Conservation (phyloP, 2,797 vertebrate genomes). For the Borostomias antarcticus region DNA sequence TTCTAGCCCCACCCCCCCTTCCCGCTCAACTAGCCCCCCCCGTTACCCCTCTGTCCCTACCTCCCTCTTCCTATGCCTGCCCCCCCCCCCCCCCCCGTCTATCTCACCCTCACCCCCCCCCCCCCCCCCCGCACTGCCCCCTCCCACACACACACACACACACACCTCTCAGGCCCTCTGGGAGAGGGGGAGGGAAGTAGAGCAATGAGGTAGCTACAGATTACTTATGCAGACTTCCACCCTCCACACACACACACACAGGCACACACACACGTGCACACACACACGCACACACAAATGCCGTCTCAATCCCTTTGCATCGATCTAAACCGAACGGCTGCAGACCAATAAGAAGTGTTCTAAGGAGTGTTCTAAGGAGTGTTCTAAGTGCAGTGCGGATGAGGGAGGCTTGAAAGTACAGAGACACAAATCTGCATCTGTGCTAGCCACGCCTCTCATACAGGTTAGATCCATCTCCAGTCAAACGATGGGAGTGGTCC, state of each 20-base stretch:
- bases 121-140: background rate
- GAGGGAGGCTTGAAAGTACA: too few species aligned
- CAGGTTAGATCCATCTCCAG: too few species aligned
- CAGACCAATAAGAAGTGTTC: background rate
- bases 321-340: constrained; percentile 10
- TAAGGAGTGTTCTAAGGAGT: too few species aligned
- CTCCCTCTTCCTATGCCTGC: too few species aligned
- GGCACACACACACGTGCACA: constrained; percentile 1
- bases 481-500: too few species aligned
- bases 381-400: too few species aligned
- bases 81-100: constrained; percentile 4
- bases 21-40: constrained; percentile 4
- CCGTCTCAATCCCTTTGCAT: background rate
- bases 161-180: background rate
- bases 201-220: constrained; percentile 5
- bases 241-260: constrained; percentile 2
- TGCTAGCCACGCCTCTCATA: too few species aligned
- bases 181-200: constrained; percentile 10
- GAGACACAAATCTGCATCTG: too few species aligned
- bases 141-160: background rate
- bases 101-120: background rate
- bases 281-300: constrained; percentile 12
- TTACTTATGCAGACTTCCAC: background rate
- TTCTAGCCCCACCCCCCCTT: background rate
- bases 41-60: constrained; percentile 9